Evolutionary conservation across 2,113 vertebrate genomes (phyloP), one percentile per base, ranked within the genome.

Genomic region (Turnix velox): DNA sequence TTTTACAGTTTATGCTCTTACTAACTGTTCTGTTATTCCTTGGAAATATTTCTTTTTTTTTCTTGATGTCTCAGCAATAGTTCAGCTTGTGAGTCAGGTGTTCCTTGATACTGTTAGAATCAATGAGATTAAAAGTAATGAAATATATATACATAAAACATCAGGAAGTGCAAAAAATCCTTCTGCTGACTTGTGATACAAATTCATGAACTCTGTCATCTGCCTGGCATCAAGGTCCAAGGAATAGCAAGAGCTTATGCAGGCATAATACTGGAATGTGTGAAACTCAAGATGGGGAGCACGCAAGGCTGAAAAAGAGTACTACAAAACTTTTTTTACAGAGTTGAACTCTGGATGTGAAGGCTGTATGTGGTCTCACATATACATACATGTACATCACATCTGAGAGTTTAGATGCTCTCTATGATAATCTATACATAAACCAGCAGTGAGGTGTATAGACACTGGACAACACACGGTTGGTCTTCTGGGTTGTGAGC

Each of bases 361-460:
- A 69, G 42, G 20, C 59, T 57, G 31, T 18, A 9, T 4, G 15
- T 74, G 54, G 14, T 73, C 59, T 79, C 10, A 3, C 35, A 42
- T 8, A 10, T 23, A 4, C 1, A 0, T 45, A 1, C 10, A 9
- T 51, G 40, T 18, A 2, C 7, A 3, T 0, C 15, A 8, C 8
- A 7, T 25, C 11, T 52, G n/a, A 35, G 65, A 15, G 14, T 14
- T 52, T 43, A 78, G 45, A 14, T 87, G 58, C 35, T 54, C 0
- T 43, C 62, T 31, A 0, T 52, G 27, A 5, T 42, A 7, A 30
- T 33, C 2, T 5, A 7, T 14, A 13, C 10, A 71, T 10, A 55
- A 54, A 17, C 5, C 43, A 19, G 67, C 23, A 25, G 54, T 45
- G 51, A 33, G 33, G 11, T 30, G 1, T 69, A 8, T 1, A 72